Base-by-base conservation (phyloP, 1,140 invertebrate genomes). In the Cydia fagiglandana region DNA sequence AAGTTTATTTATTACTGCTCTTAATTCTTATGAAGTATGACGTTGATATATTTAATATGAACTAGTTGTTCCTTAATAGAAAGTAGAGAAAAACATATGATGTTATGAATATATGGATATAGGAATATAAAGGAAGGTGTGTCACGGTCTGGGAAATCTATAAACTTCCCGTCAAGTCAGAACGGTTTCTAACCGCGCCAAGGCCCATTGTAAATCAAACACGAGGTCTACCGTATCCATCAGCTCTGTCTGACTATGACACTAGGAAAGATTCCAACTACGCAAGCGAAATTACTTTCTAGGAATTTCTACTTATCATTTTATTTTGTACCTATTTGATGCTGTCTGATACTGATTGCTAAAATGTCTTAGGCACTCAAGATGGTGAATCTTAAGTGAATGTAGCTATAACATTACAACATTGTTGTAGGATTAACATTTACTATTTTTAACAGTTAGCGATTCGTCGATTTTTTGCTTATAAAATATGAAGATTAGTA, bases 1-100 rank as follows among this genome's bases (percentile, higher is more conserved):
- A 24, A n/a, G 66, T 17, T 45, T 70, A 45, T 70, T 70, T 38
- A 70, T 70, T 61, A 61, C 56, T 45, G 38, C 34, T 2, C 13
- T 45, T 70, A 38, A 17, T 6, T 17, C 7, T 70, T 24, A 61
- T 61, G 20, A 61, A 61, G 56, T 17, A 61, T 61, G 50, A n/a
- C 50, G 20, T 20, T 61, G 0, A 24, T 24, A 9, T 61, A 24
- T 9, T 24, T 3, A 61, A 61, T 61, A 61, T 61, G 7, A 17
- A 17, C 15, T 56, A 56, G 15, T 56, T 53, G 5, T 20, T 10
- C 10, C 9, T 12, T 24, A 61, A 24, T 61, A 24, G 20, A 61
- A 24, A 61, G 10, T 17, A 17, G 50, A 17, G 50, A 53, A 15
- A 53, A 13, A 61, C 17, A 0, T 24, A 61, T 61, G 7, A 61